Conservation (phyloP, 2,888 invertebrate species). For the Drosophila emarginata region DNA sequence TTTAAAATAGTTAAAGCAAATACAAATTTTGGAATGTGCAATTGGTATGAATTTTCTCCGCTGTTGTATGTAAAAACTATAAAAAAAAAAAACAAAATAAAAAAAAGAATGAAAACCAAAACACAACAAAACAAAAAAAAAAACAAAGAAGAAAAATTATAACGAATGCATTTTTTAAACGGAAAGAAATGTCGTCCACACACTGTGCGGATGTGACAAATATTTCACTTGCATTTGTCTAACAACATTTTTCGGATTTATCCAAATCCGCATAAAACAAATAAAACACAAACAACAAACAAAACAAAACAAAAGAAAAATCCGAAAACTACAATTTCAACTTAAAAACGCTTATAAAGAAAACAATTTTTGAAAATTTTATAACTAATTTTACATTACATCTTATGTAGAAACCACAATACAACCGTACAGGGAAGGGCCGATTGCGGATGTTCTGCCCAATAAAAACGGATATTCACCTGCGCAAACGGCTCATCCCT, state of each 20-base stretch:
- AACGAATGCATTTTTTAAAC: constrained; percentile 70
- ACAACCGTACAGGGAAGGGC: constrained; percentile 48
- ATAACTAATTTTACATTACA: constrained; percentile 69
- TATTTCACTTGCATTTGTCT: constrained; percentile 73
- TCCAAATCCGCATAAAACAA: constrained; percentile 44
- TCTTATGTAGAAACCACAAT: constrained; percentile 59
- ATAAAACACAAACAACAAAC: constrained; percentile 7
- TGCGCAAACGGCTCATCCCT: constrained; percentile 56
- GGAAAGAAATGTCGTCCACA: constrained; percentile 55
- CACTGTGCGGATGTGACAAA: constrained; percentile 39
- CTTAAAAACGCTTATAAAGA: constrained; percentile 76
- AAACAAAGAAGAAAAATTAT: constrained; percentile 41
- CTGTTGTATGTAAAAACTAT: constrained; percentile 55
- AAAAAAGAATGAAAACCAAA: constrained; percentile 33
- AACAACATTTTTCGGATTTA: constrained; percentile 52
- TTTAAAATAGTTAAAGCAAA: constrained; percentile 2
- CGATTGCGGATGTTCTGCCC: constrained; percentile 46
- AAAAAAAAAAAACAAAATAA: constrained; percentile 22
- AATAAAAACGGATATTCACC: constrained; percentile 49
- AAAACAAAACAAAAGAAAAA: constrained; percentile 30
- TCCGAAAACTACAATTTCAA: constrained; percentile 74
- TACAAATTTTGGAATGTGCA: constrained; percentile 66
- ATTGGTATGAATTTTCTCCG: constrained; percentile 78
- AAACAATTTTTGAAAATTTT: constrained; percentile 73
- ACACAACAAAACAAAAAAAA: constrained; percentile 9